Conservation (phyloP, 92 coral and sea anemone species). For the Umimayanthus kanabou region DNA sequence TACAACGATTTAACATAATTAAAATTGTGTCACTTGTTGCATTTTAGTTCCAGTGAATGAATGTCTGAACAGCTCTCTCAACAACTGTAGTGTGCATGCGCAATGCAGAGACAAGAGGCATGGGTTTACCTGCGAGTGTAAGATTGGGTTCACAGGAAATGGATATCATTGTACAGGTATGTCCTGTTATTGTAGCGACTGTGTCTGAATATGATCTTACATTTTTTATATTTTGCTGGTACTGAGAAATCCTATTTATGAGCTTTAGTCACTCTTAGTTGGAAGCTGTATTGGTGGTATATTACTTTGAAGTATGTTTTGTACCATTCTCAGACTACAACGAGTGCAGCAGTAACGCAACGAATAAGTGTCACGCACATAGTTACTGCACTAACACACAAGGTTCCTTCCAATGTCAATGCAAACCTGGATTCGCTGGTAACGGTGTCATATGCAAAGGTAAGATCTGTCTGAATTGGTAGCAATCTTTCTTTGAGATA, state of each 20-base stretch:
- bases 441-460: conserved; percentile 4
- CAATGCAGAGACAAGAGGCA: conserved; percentile 6
- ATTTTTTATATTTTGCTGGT: no score
- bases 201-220: no score
- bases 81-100: conserved; percentile 19
- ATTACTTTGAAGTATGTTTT: not conserved
- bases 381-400: not conserved
- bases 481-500: no score
- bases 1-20: not conserved
- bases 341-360: not conserved
- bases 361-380: conserved; percentile 10
- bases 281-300: no score
- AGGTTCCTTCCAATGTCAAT: conserved; percentile 7
- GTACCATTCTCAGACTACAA: not conserved
- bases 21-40: not conserved
- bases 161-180: conserved; percentile 8
- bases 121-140: conserved; percentile 8
- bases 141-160: conserved; percentile 12
- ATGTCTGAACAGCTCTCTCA: conserved; percentile 7
- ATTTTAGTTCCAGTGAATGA: conserved; percentile 9
- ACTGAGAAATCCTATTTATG: no score
- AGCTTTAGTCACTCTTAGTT: no score
- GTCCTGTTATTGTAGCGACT: not conserved
- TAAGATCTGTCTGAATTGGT: not conserved
- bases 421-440: not conserved